These are phyloP conservation scores for Pholis gunnellus DNA, from an alignment of 2,113 vertebrate species.

Conservation along the genomic window DNA sequence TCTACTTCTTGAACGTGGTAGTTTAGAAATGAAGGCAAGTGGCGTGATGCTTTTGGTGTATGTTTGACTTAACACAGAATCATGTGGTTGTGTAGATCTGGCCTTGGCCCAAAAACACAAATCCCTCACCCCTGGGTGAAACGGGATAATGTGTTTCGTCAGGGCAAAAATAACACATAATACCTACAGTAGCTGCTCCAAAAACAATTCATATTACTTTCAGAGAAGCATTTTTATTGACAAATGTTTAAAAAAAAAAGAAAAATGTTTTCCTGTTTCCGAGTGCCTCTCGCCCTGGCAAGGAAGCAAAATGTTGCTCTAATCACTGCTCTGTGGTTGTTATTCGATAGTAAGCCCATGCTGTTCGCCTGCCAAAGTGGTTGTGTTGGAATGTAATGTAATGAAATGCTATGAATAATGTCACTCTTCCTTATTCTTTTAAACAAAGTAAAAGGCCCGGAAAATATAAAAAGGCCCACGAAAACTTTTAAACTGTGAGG, in stretches of 20 bases:
- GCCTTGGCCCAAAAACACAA: neutral
- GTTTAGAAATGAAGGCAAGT: neutral
- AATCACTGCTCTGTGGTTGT: slow-evolving; percentile 33
- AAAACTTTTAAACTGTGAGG: neutral
- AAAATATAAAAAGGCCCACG: too few relatives aligned
- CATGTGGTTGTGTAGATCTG: neutral
- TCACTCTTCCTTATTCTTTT: slow-evolving; percentile 24
- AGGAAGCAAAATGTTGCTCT: slow-evolving; percentile 24
- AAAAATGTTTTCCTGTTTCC: too few relatives aligned
- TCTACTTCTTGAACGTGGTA: neutral
- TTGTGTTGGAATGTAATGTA: slow-evolving; percentile 33
- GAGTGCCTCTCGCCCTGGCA: slow-evolving; percentile 25
- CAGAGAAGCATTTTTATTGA: slow-evolving; percentile 21
- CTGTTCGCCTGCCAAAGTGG: slow-evolving; percentile 34
- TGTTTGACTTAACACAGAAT: too few relatives aligned
- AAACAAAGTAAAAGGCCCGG: slow-evolving; percentile 18
- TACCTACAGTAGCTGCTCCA: neutral
- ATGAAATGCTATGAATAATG: slow-evolving; percentile 28
- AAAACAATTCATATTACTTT: slow-evolving; percentile 11
- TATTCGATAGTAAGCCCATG: slow-evolving; percentile 20
- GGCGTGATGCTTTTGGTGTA: too few relatives aligned
- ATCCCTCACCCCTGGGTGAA: neutral
- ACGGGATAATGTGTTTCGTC: neutral
- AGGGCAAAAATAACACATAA: neutral
- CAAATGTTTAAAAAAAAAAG: too few relatives aligned